Evolutionary conservation across 2,113 vertebrate species (phyloP).

Genomic region (Choloepus hoffmanni): DNA sequence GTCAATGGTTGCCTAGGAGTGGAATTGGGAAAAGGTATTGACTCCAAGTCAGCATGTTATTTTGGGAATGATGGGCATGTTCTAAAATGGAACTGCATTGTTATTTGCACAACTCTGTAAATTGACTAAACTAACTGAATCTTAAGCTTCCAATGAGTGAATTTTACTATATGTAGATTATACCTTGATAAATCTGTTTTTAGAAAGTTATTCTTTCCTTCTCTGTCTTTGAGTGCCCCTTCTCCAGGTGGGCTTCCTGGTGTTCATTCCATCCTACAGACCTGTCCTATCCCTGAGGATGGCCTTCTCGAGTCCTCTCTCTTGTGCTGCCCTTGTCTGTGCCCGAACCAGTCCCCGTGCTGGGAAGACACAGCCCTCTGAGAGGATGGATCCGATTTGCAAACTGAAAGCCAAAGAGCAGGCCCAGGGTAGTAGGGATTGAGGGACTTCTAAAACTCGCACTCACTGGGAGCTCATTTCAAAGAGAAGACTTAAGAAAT

Average conservation of each 20-base stretch:
- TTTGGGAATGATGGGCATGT: background rate
- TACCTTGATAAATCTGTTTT: background rate
- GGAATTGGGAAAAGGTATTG: background rate
- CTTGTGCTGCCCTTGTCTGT: background rate
- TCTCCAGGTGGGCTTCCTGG: background rate
- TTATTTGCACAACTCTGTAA: background rate
- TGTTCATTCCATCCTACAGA: background rate
- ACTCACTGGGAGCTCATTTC: background rate
- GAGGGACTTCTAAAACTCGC: background rate
- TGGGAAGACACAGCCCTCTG: background rate
- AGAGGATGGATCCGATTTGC: background rate
- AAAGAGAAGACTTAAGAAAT: background rate
- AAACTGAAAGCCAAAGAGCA: background rate
- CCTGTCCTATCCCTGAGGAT: background rate
- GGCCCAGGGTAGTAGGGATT: no score
- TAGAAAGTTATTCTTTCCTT: background rate
- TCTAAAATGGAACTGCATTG: background rate
- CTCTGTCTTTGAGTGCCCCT: background rate
- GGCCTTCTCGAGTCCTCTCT: background rate
- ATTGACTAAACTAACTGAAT: conserved; percentile 16
- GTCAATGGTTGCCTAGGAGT: background rate
- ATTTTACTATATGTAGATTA: background rate
- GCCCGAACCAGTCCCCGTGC: background rate
- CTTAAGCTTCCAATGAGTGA: background rate
- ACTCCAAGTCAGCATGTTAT: conserved; percentile 14